Percentiles rank a stretch among this genome's conserved stretches.
Evolutionary conservation across 2,888 invertebrate species (phyloP).

Genomic region (Thecophora atra): DNA sequence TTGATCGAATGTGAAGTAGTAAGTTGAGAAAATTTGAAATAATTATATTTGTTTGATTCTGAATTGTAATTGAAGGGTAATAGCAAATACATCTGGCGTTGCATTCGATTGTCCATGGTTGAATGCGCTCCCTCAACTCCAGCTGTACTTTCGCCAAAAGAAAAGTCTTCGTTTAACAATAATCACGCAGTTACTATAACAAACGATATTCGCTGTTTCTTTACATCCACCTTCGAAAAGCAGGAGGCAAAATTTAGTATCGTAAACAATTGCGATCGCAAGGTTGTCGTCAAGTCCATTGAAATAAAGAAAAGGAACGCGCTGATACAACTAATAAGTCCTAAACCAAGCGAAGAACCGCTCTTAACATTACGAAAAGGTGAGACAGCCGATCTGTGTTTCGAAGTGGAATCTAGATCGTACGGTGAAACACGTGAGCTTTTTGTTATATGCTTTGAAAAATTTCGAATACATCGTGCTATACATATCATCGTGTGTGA

Average conservation of each 20-base stretch:
- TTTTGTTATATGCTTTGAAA: constrained; percentile 50
- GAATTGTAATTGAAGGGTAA: constrained; percentile 58
- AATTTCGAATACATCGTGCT: constrained; percentile 51
- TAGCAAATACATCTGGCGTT: constrained; percentile 54
- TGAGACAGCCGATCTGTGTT: constrained; percentile 38
- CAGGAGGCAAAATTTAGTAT: constrained; percentile 47
- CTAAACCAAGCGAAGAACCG: constrained; percentile 31
- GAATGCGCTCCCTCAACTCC: constrained; percentile 48
- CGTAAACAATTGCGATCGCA: constrained; percentile 49
- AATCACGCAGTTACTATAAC: constrained; percentile 70
- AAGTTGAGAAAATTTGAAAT: constrained; percentile 36
- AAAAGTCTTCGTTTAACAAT: background rate
- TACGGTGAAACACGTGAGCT: constrained; percentile 54
- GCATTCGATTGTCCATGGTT: constrained; percentile 50
- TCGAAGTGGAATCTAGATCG: constrained; percentile 51
- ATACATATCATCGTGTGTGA: constrained; percentile 56
- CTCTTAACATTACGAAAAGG: background rate
- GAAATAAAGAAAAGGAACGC: constrained; percentile 42
- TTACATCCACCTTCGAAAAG: constrained; percentile 65
- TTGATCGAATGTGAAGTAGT: constrained; percentile 77
- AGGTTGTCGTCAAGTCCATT: constrained; percentile 42
- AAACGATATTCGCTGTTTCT: constrained; percentile 64
- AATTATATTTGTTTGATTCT: background rate
- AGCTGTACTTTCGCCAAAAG: constrained; percentile 8
- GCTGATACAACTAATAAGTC: constrained; percentile 51